Evolutionary conservation across 2,113 vertebrate genomes (phyloP).

Genomic region (Phalacrocorax carbo): DNA sequence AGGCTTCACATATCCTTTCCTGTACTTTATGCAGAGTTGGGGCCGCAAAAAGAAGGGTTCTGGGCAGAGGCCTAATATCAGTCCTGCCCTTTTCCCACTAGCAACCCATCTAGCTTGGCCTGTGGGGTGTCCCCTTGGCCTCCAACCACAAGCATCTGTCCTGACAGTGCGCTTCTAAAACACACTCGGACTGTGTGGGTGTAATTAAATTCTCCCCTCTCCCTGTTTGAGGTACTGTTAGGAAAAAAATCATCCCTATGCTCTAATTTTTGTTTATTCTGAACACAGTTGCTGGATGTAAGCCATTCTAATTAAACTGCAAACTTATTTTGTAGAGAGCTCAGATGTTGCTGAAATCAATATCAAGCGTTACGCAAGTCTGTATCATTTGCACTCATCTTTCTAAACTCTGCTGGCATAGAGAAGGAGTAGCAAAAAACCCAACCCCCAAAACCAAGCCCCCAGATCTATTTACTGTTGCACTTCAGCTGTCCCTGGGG

Average conservation of each 20-base stretch:
- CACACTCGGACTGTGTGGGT: not conserved
- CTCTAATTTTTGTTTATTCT: constrained; percentile 65
- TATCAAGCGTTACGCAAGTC: constrained; percentile 37
- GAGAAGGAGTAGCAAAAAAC: not conserved
- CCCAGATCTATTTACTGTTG: not conserved
- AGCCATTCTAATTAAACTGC: constrained; percentile 71
- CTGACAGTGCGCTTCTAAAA: not conserved
- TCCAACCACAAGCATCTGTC: not conserved
- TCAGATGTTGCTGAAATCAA: constrained; percentile 58
- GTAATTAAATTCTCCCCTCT: not conserved
- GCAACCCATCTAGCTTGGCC: not conserved
- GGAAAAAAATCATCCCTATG: constrained; percentile 14
- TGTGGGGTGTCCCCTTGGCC: not conserved
- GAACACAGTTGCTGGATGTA: constrained; percentile 64
- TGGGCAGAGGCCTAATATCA: not conserved
- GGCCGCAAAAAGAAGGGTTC: not conserved
- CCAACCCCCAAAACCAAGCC: not conserved
- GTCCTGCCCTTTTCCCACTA: not conserved
- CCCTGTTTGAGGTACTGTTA: not conserved
- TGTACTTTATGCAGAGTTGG: not conserved
- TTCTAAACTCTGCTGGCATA: constrained; percentile 18
- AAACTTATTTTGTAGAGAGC: constrained; percentile 53
- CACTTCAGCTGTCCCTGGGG: not conserved
- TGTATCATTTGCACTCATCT: constrained; percentile 12
- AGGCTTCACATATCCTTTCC: not conserved